Percentiles rank a stretch among this genome's conserved stretches.
Evolutionary conservation across 2,797 vertebrate species (phyloP).

Genomic region (Antennarius maculatus): DNA sequence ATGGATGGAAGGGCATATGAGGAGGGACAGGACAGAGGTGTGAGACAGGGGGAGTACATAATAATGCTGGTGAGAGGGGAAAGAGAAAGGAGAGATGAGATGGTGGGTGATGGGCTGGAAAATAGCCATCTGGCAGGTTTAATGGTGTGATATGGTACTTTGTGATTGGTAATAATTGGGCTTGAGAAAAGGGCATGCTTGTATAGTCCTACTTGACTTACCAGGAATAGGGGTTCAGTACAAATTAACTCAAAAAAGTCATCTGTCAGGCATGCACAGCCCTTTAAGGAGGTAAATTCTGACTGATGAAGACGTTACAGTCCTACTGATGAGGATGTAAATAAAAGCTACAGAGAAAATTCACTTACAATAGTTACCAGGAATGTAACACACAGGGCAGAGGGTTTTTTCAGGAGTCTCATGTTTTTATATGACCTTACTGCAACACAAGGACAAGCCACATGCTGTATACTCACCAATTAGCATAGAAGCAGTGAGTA

Average conservation of each 20-base stretch:
- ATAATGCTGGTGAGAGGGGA: slow-evolving; percentile 56
- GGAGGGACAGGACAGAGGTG: slow-evolving; percentile 60
- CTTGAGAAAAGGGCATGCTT: slow-evolving; percentile 42
- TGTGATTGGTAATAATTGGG: slow-evolving; percentile 61
- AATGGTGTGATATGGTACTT: slow-evolving; percentile 65
- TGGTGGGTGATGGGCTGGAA: slow-evolving; percentile 72
- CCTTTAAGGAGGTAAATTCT: slow-evolving; percentile 29
- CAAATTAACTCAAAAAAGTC: slow-evolving; percentile 47
- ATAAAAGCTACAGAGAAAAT: slow-evolving; percentile 55
- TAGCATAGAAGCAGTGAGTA: slow-evolving; percentile 93
- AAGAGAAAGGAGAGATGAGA: slow-evolving; percentile 56
- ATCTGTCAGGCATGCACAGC: slow-evolving; percentile 44
- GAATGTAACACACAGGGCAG: slow-evolving; percentile 47
- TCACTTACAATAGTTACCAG: slow-evolving; percentile 57
- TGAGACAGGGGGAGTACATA: slow-evolving; percentile 72
- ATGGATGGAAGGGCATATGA: slow-evolving; percentile 44
- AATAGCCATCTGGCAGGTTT: slow-evolving; percentile 76
- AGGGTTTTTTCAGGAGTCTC: slow-evolving; percentile 47
- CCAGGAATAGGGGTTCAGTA: slow-evolving; percentile 33
- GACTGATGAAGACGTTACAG: slow-evolving; percentile 70
- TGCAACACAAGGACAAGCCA: slow-evolving; percentile 6
- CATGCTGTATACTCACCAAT: slow-evolving; percentile 83
- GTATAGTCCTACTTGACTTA: slow-evolving; percentile 38
- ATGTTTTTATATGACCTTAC: slow-evolving; percentile 45
- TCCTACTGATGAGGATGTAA: slow-evolving; percentile 63